phyloP scores from a whole-genome alignment of 1,140 invertebrate genomes.

The Anthonomus grandis region DNA sequence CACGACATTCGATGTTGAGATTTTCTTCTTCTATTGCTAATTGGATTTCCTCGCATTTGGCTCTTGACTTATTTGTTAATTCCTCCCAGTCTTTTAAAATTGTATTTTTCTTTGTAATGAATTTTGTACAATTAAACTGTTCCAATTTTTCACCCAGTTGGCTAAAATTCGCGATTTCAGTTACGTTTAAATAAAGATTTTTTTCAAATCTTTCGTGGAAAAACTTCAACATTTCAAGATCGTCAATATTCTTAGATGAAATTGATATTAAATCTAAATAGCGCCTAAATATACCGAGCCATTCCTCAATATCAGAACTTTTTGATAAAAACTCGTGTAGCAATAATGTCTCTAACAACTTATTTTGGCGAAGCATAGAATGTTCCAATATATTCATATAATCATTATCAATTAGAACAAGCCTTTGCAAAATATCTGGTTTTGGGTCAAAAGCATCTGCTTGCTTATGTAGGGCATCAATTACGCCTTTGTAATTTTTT shows the following conservation, averaged over 20 bases:
- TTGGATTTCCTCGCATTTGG: constrained; percentile 91
- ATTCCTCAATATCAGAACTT: constrained; percentile 97
- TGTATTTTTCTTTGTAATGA: constrained; percentile 84
- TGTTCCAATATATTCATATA: constrained; percentile 95
- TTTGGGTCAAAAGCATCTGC: constrained; percentile 82
- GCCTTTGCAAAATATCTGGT: constrained; percentile 78
- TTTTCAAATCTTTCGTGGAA: constrained; percentile 99
- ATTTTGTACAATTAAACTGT: constrained; percentile 96
- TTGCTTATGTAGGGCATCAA: constrained; percentile 81
- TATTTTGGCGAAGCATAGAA: constrained; percentile 91
- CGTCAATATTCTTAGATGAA: constrained; percentile 96
- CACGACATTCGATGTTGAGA: constrained; percentile 99
- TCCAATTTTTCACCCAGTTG: constrained; percentile 95
- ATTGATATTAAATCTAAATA: constrained; percentile 98
- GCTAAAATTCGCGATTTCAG: constrained; percentile 94
- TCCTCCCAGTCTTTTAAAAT: constrained; percentile 84
- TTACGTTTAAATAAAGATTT: constrained; percentile 98
- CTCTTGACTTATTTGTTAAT: constrained; percentile 86
- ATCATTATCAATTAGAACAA: constrained; percentile 91
- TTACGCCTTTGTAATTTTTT: constrained; percentile 90
- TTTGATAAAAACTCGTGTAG: constrained; percentile 97
- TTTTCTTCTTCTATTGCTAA: constrained; percentile 97
- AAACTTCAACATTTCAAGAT: constrained; percentile 99
- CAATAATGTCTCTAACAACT: constrained; percentile 92
- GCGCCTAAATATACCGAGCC: constrained; percentile 98